Evolutionary conservation across 1,140 invertebrate genomes (phyloP).

Genomic region (Saccostrea cuccullata): DNA sequence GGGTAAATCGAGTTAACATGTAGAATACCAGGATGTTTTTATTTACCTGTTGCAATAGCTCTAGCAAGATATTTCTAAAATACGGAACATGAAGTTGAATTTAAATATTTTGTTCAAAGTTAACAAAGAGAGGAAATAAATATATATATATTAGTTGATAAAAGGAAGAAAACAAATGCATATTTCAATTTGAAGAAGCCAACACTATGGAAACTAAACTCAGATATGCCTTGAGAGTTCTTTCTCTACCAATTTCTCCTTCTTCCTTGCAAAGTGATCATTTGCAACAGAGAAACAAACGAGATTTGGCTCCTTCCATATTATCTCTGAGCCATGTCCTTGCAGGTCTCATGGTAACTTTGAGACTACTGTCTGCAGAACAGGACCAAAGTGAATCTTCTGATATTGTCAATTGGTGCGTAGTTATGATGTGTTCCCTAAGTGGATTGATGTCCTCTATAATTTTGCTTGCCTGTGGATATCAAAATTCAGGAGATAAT

Average conservation of each 20-base stretch:
- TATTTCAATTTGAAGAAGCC: neutral
- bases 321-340: neutral
- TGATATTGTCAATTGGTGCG: neutral
- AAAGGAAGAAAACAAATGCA: neutral
- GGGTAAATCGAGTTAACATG: too few relatives aligned
- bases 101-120: too few relatives aligned
- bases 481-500: neutral
- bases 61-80: too few relatives aligned
- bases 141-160: too few relatives aligned
- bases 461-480: neutral
- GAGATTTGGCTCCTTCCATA: neutral
- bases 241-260: neutral
- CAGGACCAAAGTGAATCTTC: neutral
- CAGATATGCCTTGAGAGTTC: neutral
- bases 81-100: too few relatives aligned
- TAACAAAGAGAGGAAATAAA: too few relatives aligned
- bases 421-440: neutral
- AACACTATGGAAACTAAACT: neutral
- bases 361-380: neutral
- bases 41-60: too few relatives aligned
- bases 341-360: neutral
- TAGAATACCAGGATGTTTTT: too few relatives aligned
- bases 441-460: neutral
- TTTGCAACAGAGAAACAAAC: neutral
- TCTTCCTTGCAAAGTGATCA: neutral